Base-by-base conservation (phyloP, 2,113 vertebrate species). In the Neopipo cinnamomea region DNA sequence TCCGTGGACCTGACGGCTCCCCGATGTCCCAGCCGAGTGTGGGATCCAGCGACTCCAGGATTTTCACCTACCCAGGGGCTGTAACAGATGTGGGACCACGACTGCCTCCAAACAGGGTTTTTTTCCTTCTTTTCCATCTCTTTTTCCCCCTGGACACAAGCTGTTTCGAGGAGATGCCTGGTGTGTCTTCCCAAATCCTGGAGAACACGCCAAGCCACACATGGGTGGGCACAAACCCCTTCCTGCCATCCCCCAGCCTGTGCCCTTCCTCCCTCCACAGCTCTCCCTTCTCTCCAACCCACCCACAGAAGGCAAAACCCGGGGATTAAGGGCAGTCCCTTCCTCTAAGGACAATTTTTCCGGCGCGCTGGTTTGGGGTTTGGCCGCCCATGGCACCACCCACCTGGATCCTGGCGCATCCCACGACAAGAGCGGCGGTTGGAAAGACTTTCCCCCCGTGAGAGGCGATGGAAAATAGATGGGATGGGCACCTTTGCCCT, bases 371-470 rank as follows among this genome's bases (percentile, higher is more conserved):
- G 3, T 52, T 44, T 33, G 67, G 55, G 42, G 6, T 58, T 79
- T 58, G 72, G 10, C 14, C 56, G 9, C 30, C n/a, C 8, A 1
- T 8, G 18, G 67, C 13, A 18, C 31, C 25, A n/a, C 14, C 55
- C 2, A 0, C 22, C 4, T 44, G 82, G 82, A 17, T 49, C 53
- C 44, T 13, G n/a, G 8, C 20, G 19, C 11, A 0, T 50, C 39
- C 70, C 39, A 2, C 0, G 0, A 6, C n/a, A 11, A 50, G 17
- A n/a, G 37, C 49, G 42, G 88, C 2, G 0, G 2, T 7, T 5
- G 1, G 9, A 11, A 9, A 65, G 52, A 12, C 30, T 50, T 27
- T 75, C 46, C 50, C 62, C 33, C 2, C 6, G 0, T 1, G 37
- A 37, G 31, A 66, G 19, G 63, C 55, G 77, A 55, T 58, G 46